Evolutionary conservation across 2,888 invertebrate genomes (phyloP).

Genomic region (Pterostichus madidus): DNA sequence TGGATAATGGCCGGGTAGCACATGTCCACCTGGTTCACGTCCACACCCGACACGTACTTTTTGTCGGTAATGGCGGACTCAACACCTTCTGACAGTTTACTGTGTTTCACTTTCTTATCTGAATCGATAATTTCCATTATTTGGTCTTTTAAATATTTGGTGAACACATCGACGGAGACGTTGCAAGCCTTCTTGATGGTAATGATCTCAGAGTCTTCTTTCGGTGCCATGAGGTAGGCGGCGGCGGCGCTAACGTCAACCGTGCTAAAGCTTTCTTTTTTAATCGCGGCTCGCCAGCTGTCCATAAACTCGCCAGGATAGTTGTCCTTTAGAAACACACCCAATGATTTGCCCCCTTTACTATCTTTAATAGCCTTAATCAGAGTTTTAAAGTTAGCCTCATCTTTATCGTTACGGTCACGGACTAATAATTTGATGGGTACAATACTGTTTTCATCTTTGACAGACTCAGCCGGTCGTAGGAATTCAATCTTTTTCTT

Average conservation of each 20-base stretch:
- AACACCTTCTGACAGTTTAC: constrained; percentile 95
- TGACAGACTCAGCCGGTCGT: constrained; percentile 90
- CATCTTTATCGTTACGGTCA: constrained; percentile 96
- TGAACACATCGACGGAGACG: constrained; percentile 96
- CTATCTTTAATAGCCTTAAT: constrained; percentile 90
- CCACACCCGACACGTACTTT: constrained; percentile 95
- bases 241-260: constrained; percentile 92
- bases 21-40: constrained; percentile 94
- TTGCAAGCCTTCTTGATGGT: constrained; percentile 95
- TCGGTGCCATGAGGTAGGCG: constrained; percentile 94
- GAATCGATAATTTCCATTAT: constrained; percentile 99
- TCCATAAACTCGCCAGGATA: constrained; percentile 96
- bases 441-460: constrained; percentile 90
- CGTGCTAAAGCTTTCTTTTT: constrained; percentile 89
- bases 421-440: constrained; percentile 91
- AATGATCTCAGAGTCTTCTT: constrained; percentile 95
- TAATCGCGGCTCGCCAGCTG: constrained; percentile 90
- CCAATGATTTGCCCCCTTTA: constrained; percentile 92
- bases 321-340: constrained; percentile 95
- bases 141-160: constrained; percentile 97
- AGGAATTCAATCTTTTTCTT: constrained; percentile 99
- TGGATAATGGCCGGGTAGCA: constrained; percentile 99
- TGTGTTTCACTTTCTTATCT: constrained; percentile 98
- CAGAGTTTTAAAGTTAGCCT: constrained; percentile 90
- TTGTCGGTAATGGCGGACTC: constrained; percentile 96